Evolutionary conservation across 2,113 vertebrate species (phyloP), one percentile per base, ranked within the genome.

Genomic region (Seriola rivoliana): DNA sequence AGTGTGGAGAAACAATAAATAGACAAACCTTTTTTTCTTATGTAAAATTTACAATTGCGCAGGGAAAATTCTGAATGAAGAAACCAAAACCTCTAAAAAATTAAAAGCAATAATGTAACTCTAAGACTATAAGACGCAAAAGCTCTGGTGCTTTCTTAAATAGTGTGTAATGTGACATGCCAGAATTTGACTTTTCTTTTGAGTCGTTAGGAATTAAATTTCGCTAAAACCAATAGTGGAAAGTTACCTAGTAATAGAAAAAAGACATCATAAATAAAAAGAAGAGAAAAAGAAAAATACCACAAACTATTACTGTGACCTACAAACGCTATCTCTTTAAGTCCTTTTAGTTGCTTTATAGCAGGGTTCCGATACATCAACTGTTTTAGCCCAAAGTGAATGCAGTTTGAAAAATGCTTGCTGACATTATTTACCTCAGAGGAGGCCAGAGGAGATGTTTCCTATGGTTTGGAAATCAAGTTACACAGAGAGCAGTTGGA

Each of bases 311-410:
- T 12, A 42, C 59, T 40, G 38, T 69, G 32, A 59, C 25, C 58
- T 12, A 64, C 17, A 81, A 62, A 71, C 4, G 3, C 36, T 54
- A 32, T 65, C 62, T 74, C 63, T 81, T 90, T 75, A 81, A 83
- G 60, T 67, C 69, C 44, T 16, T 62, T 70, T 52, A 71, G 81
- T 83, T 64, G 12, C 1, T 40, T 12, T 23, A n/a, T 29, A 36
- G 25, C 52, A 4, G 5, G 11, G 19, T 21, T 78, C 1, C 70
- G 72, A 32, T 19, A 32, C 32, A 76, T 34, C 38, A 46, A 46
- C 68, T 55, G 10, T 71, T 69, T 66, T 59, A 78, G 42, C 32
- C 19, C 17, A 13, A 44, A 76, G 62, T 63, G 76, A 50, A 66
- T 66, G 77, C 19, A 66, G 21, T 72, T 48, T 38, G 36, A 48